Evolutionary conservation across 2,797 vertebrate genomes (phyloP).

Genomic region (Lithobates sylvaticus): DNA sequence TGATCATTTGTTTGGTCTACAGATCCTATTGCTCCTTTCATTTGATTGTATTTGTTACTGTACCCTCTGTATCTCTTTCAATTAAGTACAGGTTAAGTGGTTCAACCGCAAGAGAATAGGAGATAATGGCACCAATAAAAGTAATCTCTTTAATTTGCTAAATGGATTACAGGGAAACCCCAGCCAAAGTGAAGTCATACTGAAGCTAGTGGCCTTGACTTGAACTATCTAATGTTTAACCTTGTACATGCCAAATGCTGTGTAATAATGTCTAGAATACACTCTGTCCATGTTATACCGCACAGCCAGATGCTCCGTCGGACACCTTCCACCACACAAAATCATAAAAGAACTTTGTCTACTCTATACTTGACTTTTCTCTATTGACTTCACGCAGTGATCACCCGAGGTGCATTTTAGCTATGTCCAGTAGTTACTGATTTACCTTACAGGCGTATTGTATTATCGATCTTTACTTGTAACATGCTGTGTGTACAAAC

Average conservation of each 20-base stretch:
- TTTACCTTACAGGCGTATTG: not conserved
- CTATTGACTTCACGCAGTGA: not conserved
- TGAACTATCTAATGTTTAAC: conserved; percentile 87
- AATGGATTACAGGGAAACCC: conserved; percentile 88
- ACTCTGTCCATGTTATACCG: not conserved
- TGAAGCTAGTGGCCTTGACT: conserved; percentile 81
- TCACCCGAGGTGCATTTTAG: not conserved
- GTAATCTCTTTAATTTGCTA: conserved; percentile 89
- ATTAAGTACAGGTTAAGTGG: conserved; percentile 91
- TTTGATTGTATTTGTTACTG: conserved; percentile 89
- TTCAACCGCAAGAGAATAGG: conserved; percentile 85
- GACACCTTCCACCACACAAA: not conserved
- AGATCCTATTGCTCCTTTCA: conserved; percentile 84
- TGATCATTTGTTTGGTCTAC: conserved; percentile 86
- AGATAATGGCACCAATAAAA: conserved; percentile 88
- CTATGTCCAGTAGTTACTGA: not conserved
- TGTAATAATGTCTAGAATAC: conserved; percentile 49
- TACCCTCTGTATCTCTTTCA: conserved; percentile 88
- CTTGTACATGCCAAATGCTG: conserved; percentile 73
- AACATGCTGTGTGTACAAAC: not conserved
- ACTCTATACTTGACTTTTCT: not conserved
- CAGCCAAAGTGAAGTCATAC: conserved; percentile 87
- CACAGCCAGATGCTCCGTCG: not conserved
- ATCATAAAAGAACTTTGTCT: not conserved
- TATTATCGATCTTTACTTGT: not conserved